Conservation (phyloP, 2,797 vertebrate species). For the Xyrichtys novacula region DNA sequence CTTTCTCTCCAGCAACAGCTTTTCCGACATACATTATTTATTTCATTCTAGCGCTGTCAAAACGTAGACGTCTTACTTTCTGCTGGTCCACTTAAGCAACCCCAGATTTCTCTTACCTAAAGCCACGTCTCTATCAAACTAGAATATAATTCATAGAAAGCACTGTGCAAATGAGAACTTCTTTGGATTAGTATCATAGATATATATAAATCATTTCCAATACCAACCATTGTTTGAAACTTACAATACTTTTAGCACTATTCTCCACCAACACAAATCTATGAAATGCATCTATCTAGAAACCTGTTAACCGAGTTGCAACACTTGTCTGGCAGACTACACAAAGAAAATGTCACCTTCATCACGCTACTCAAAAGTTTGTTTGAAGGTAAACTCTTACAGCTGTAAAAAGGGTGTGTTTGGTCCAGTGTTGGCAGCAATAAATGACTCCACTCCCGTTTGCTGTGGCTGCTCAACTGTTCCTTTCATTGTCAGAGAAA, state of each 20-base stretch:
- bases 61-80: not conserved
- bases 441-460: constrained; percentile 32
- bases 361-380: constrained; percentile 22
- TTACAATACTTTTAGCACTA: constrained; percentile 16
- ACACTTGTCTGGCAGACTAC: constrained; percentile 42
- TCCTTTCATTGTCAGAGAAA: constrained; percentile 27
- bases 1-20: not conserved
- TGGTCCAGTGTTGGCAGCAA: constrained; percentile 70
- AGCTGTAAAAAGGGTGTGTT: constrained; percentile 58
- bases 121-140: constrained; percentile 12
- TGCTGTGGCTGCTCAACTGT: constrained; percentile 54
- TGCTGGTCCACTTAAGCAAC: constrained; percentile 22
- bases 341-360: constrained; percentile 35
- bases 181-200: constrained; percentile 82
- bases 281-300: constrained; percentile 36
- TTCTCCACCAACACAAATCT: constrained; percentile 2
- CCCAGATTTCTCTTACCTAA: constrained; percentile 34
- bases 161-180: constrained; percentile 71
- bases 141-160: constrained; percentile 44
- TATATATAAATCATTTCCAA: constrained; percentile 46
- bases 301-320: constrained; percentile 37
- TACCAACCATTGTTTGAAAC: constrained; percentile 54
- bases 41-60: constrained; percentile 41
- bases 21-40: constrained; percentile 17
- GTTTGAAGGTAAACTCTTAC: constrained; percentile 43